Evolutionary conservation across 2,888 invertebrate genomes (phyloP).

Genomic region (Polietes domitor): DNA sequence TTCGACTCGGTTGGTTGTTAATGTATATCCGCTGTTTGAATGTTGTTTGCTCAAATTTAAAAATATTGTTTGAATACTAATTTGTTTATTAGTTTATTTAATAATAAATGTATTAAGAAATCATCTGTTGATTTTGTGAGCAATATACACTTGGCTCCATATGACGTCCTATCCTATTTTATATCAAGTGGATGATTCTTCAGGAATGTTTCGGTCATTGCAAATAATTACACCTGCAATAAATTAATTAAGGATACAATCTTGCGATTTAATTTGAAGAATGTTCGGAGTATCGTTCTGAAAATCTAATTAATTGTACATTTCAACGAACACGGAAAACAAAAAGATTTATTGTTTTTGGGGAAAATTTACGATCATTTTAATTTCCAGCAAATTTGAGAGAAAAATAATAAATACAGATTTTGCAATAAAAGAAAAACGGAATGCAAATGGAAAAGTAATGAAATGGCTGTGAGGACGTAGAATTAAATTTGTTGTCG

Average conservation of each 20-base stretch:
- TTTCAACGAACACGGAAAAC: no score
- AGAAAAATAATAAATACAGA: no score
- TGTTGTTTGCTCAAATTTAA: conserved; percentile 24
- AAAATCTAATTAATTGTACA: neutral
- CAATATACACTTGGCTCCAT: neutral
- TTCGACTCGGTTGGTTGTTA: neutral
- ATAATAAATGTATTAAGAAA: conserved; percentile 67
- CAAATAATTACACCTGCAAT: neutral
- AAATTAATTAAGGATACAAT: neutral
- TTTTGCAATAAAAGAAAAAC: no score
- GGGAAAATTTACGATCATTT: no score
- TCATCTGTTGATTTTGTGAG: conserved; percentile 40
- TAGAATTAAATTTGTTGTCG: no score
- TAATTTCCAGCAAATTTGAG: no score
- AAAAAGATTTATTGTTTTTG: no score
- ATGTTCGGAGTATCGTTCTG: neutral
- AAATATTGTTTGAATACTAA: conserved; percentile 51
- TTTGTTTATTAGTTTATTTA: conserved; percentile 66
- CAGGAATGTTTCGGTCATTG: neutral
- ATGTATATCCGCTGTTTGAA: neutral
- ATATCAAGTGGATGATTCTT: neutral
- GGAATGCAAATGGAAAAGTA: no score
- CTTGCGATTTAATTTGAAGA: neutral
- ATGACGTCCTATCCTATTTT: neutral
- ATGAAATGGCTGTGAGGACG: no score